Evolutionary conservation across 2,113 vertebrate genomes (phyloP).

Genomic region (Sinosuthora webbiana): DNA sequence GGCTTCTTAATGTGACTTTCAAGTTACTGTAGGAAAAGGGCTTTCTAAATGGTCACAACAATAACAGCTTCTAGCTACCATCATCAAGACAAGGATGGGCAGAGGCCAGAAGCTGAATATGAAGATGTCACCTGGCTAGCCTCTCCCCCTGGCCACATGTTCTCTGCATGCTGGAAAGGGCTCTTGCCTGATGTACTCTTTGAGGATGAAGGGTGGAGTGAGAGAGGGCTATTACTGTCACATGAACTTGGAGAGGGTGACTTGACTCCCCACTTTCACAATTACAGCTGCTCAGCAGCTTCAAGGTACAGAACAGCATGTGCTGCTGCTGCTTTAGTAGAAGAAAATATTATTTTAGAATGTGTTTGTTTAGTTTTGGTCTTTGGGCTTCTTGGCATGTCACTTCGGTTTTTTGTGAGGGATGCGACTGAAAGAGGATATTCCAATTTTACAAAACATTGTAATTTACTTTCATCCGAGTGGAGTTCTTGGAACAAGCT

Average conservation of each 20-base stretch:
- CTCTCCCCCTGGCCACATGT: neutral
- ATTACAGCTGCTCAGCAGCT: neutral
- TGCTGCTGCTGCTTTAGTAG: neutral
- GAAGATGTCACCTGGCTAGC: neutral
- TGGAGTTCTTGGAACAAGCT: conserved; percentile 26
- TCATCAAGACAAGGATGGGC: neutral
- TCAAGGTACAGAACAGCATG: conserved; percentile 1
- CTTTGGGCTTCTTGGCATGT: conserved; percentile 22
- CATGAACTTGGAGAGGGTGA: neutral
- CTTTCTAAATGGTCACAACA: neutral
- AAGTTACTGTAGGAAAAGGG: neutral
- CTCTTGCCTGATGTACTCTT: neutral
- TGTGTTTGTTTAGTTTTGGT: conserved; percentile 1
- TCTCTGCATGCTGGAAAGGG: neutral
- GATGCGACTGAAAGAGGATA: conserved; percentile 17
- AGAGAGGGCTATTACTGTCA: neutral
- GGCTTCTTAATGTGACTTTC: neutral
- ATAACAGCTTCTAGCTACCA: neutral
- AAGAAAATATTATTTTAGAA: conserved; percentile 23
- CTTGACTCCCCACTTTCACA: neutral
- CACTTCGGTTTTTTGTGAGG: neutral
- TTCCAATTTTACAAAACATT: conserved; percentile 6
- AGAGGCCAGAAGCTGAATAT: neutral
- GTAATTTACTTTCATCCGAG: conserved; percentile 31
- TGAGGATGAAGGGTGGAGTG: neutral